Conservation (phyloP, 2,797 vertebrate species). For the Craterocephalus amniculus region DNA sequence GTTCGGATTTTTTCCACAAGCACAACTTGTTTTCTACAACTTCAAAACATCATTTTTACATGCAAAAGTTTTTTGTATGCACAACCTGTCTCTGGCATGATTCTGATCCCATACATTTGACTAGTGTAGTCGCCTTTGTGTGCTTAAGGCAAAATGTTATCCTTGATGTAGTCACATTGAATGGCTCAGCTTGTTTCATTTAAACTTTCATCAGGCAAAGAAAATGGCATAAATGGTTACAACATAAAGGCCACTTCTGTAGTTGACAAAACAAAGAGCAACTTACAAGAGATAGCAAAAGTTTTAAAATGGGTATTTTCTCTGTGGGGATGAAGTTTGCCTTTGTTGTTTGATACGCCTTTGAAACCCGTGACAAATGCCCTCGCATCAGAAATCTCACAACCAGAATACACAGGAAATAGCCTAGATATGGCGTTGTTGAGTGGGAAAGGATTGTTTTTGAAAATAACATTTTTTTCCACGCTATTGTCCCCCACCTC, state of each 20-base stretch:
- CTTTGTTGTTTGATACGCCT: conserved; percentile 83
- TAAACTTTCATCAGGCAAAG: conserved; percentile 34
- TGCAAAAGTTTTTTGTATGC: no score
- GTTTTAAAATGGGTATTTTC: conserved; percentile 71
- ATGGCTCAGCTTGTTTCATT: conserved; percentile 9
- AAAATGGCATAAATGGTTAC: conserved; percentile 33
- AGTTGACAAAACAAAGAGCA: conserved; percentile 62
- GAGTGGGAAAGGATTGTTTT: conserved; percentile 81
- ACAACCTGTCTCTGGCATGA: no score
- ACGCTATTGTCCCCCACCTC: conserved; percentile 76
- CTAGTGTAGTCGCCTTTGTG: conserved; percentile 1
- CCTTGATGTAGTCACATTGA: conserved; percentile 7
- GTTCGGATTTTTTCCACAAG: no score
- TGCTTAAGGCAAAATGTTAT: conserved; percentile 22
- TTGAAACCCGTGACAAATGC: conserved; percentile 85
- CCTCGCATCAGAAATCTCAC: conserved; percentile 85
- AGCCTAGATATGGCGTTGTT: conserved; percentile 79
- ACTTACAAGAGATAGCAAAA: conserved; percentile 66
- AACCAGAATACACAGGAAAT: conserved; percentile 86
- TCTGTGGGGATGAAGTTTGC: conserved; percentile 70
- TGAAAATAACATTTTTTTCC: conserved; percentile 83
- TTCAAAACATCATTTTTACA: no score
- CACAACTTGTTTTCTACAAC: no score
- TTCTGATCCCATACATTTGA: no score
- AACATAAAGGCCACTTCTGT: conserved; percentile 46